A percentile compares a stretch with the other conserved stretches of the same genome.
These are phyloP conservation scores for Autographa pulchrina DNA, from an alignment of 2,888 invertebrate species.

Conservation along the genomic window DNA sequence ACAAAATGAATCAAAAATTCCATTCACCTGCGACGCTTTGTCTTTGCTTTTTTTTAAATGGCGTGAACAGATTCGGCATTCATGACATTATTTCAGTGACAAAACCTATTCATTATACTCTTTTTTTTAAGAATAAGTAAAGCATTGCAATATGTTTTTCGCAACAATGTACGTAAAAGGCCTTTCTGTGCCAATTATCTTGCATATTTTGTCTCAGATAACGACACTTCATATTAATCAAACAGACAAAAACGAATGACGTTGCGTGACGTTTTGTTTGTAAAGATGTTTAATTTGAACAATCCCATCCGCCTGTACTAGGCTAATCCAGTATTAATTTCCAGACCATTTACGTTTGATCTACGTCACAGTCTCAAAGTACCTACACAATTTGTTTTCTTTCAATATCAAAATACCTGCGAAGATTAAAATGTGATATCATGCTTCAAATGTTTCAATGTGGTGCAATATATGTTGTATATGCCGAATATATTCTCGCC, in stretches of 20 bases:
- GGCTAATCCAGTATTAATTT: slow-evolving; percentile 32
- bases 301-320: slow-evolving; percentile 23
- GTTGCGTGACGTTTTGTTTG: slow-evolving; percentile 42
- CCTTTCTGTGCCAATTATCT: slow-evolving; percentile 16
- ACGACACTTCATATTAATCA: slow-evolving; percentile 32
- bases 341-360: slow-evolving; percentile 21
- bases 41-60: background rate
- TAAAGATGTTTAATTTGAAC: slow-evolving; percentile 36
- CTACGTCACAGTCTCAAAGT: slow-evolving; percentile 24
- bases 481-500: slow-evolving; percentile 37
- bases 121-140: background rate
- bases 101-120: background rate
- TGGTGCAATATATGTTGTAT: slow-evolving; percentile 26
- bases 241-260: slow-evolving; percentile 43
- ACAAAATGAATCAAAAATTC: slow-evolving; percentile 23
- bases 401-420: slow-evolving; percentile 10
- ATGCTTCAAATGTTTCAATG: slow-evolving; percentile 14
- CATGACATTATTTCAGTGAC: slow-evolving; percentile 12
- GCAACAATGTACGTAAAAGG: background rate
- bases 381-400: slow-evolving; percentile 8
- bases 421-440: slow-evolving; percentile 15
- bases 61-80: slow-evolving; percentile 41
- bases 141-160: background rate
- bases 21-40: slow-evolving; percentile 12
- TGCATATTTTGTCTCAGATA: slow-evolving; percentile 37